Evolutionary conservation across 2,113 vertebrate genomes (phyloP), one percentile per base, ranked within the genome.

Genomic region (Saccopteryx leptura): DNA sequence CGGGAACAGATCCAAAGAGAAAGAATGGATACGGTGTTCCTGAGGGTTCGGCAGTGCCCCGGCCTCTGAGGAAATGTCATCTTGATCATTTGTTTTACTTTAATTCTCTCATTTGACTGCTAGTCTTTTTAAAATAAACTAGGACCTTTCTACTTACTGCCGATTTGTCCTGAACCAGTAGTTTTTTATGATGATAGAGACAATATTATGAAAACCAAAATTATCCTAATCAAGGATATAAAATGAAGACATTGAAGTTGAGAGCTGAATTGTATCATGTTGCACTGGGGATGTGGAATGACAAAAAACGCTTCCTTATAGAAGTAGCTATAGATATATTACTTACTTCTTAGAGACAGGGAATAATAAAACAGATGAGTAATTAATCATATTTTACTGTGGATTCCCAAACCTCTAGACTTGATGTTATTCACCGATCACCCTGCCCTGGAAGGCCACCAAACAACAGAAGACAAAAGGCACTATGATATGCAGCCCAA

Each of bases 141-240:
- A 52, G 15, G 19, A 17, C 71, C 17, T 72, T 83, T 89, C 58
- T 66, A 31, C 46, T 79, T 50, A 18, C 66, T 48, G 28, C 26
- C 66, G 24, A 91, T 71, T 83, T 93, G 28, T 54, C 80, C 39
- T 88, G 28, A 83, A 72, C 50, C 75, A 91, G 52, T 72, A 65
- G 23, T 76, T 39, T 78, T 88, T 92, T 19, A 60, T 75, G 91
- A 33, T 15, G 39, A 93, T 23, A 58, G 17, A 91, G 72, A 95
- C 24, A 94, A 63, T 95, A 76, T 88, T 74, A 66, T 68, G 52
- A 91, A 90, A 95, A 86, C 68, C 26, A 7, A 83, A 97, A 82
- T 81, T n/a, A 80, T 83, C 82, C 68, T 79, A 75, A 96, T 92
- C 93, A 78, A 81, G 46, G 61, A 24, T 18, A 24, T 68, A 66